These are phyloP conservation scores for Chymomyza costata DNA, from an alignment of 1,140 invertebrate species.

Conservation along the genomic window DNA sequence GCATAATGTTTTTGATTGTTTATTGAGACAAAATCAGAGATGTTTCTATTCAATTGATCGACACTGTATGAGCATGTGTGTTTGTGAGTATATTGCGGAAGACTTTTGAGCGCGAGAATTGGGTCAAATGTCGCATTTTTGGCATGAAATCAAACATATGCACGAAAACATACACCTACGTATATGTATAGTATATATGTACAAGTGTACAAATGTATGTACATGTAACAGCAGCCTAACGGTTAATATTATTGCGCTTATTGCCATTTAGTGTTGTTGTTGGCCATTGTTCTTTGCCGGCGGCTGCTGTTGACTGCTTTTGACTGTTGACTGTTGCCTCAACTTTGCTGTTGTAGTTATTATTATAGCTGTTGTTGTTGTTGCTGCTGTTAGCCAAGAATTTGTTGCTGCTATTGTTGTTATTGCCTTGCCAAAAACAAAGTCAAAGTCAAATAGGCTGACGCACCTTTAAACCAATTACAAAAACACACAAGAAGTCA, in stretches of 20 bases:
- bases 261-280: conserved; percentile 62
- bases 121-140: conserved; percentile 65
- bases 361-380: conserved; percentile 12
- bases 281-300: conserved; percentile 53
- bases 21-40: too few relatives aligned
- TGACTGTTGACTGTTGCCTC: too few relatives aligned
- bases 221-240: conserved; percentile 30
- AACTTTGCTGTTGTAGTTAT: too few relatives aligned
- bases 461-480: too few relatives aligned
- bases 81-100: conserved; percentile 16
- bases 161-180: conserved; percentile 1
- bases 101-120: conserved; percentile 53
- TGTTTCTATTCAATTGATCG: too few relatives aligned
- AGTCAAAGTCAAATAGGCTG: too few relatives aligned
- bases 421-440: too few relatives aligned
- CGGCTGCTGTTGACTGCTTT: neutral
- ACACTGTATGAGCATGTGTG: too few relatives aligned
- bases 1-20: too few relatives aligned
- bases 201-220: conserved; percentile 9
- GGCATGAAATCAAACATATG: conserved; percentile 18
- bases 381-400: conserved; percentile 1
- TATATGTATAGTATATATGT: conserved; percentile 16
- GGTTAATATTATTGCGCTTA: conserved; percentile 69
- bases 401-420: neutral
- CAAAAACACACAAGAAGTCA: conserved; percentile 43